Base-by-base conservation (phyloP, 2,797 vertebrate species). In the Etheostoma perlongum region DNA sequence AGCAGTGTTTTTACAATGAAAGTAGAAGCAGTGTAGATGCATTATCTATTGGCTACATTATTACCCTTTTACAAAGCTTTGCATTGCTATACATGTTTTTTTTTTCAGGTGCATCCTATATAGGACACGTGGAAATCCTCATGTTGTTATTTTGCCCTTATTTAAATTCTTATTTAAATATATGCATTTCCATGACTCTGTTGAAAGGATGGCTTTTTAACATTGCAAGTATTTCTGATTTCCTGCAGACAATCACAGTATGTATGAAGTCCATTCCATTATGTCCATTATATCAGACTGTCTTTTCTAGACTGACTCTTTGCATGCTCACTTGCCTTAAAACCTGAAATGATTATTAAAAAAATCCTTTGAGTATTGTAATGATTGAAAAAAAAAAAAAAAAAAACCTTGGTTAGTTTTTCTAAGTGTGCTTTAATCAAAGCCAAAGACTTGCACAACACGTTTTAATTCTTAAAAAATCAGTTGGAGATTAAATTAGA, bases 321-420 rank as follows among this genome's bases (percentile, higher is more conserved):
- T 33, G 15, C n/a, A 9, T 42, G 10, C 42, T 57, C 30, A 48
- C 16, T 46, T 48, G 54, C 6, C 14, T 42, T 21, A 27, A 46
- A 59, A 60, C 18, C 21, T 60, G 8, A 55, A 55, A 55, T 5
- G 8, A 55, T 48, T 21, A 47, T n/a, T 4, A 46, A 23, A 55
- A 6, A 58, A 57, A 14, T 51, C 0, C 10, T 58, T 44, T 52
- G 15, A 30, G 25, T 11, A 14, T 33, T 0, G 0, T 14, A 18
- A 18, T 70, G 14, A 57, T 30, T 33, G n/a, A 15, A 46, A 60
- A 47, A 57, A 15, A 63, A 57, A 60, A 47, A 64, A 7, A 63
- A 57, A 59, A 18, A 46, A 40, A 11, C 33, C 42, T 3, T 25
- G 14, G 21, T 48, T 1, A 14, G 18, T 40, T 3, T 14, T 23